Evolutionary conservation across 2,113 vertebrate species (phyloP).

Genomic region (Sminthopsis crassicaudata): DNA sequence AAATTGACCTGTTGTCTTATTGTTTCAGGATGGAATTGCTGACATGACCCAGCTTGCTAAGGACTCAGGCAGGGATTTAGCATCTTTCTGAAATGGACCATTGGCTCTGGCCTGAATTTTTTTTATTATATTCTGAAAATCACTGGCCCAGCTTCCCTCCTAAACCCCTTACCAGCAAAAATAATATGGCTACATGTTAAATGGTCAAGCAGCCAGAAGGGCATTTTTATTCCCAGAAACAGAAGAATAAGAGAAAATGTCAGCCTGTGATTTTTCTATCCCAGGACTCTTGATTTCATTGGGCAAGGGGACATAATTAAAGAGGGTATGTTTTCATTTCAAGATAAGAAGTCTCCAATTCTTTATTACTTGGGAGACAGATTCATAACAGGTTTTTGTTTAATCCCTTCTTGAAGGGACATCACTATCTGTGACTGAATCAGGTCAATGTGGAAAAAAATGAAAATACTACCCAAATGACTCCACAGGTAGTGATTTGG

Average conservation of each 20-base stretch:
- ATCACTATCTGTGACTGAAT: neutral
- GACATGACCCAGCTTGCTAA: neutral
- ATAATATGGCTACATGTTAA: neutral
- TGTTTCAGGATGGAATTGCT: neutral
- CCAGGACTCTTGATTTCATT: neutral
- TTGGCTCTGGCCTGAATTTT: neutral
- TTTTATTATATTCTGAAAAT: neutral
- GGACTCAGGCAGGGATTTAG: neutral
- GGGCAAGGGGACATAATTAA: neutral
- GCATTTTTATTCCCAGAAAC: neutral
- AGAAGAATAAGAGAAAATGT: neutral
- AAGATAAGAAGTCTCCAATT: neutral
- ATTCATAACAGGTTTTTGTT: neutral
- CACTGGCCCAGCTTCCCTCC: neutral
- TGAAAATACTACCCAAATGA: neutral
- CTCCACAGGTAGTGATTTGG: neutral
- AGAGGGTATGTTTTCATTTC: neutral
- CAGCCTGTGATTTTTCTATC: neutral
- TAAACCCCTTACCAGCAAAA: neutral
- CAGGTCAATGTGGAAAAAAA: neutral
- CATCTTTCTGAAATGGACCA: neutral
- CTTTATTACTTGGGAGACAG: neutral
- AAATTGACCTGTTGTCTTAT: neutral
- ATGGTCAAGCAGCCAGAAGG: neutral
- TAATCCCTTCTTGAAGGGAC: neutral